These are phyloP conservation scores for Cephalopachus bancanus DNA, from an alignment of 2,797 vertebrate genomes.

Conservation along the genomic window DNA sequence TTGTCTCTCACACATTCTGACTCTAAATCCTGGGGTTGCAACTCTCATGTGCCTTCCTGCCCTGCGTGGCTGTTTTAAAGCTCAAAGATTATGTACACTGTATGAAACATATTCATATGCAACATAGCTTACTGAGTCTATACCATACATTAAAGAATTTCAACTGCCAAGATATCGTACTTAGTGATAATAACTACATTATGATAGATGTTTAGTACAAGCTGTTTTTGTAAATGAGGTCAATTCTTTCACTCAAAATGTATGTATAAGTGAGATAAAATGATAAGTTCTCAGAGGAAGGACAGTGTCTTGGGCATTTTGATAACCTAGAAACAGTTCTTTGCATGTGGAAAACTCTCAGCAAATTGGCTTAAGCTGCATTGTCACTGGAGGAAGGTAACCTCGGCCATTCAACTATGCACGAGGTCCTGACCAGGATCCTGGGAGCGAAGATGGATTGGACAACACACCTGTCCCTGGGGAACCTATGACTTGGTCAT, in stretches of 20 bases:
- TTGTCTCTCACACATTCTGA: not conserved
- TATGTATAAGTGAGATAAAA: conserved; percentile 9
- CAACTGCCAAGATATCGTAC: not conserved
- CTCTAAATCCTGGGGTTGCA: not conserved
- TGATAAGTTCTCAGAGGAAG: not conserved
- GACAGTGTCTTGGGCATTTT: not conserved
- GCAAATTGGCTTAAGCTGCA: conserved; percentile 17
- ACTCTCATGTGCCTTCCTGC: not conserved
- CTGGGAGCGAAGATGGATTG: not conserved
- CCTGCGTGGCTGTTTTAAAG: not conserved
- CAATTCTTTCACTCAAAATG: not conserved
- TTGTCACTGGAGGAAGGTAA: not conserved
- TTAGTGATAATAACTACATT: not conserved
- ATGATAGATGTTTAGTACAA: not conserved
- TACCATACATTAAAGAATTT: not conserved
- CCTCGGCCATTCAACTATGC: not conserved
- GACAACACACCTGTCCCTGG: not conserved
- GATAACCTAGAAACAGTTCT: not conserved
- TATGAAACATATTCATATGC: not conserved
- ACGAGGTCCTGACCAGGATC: not conserved
- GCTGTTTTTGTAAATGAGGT: conserved; percentile 4
- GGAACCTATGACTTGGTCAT: not conserved
- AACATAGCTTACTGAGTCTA: not conserved
- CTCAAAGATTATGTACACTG: not conserved
- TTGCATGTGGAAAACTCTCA: conserved; percentile 14